Percentiles rank a stretch among this genome's conserved stretches.
These are phyloP conservation scores for Ricordea florida DNA, from an alignment of 92 coral and sea anemone species.

Conservation along the genomic window DNA sequence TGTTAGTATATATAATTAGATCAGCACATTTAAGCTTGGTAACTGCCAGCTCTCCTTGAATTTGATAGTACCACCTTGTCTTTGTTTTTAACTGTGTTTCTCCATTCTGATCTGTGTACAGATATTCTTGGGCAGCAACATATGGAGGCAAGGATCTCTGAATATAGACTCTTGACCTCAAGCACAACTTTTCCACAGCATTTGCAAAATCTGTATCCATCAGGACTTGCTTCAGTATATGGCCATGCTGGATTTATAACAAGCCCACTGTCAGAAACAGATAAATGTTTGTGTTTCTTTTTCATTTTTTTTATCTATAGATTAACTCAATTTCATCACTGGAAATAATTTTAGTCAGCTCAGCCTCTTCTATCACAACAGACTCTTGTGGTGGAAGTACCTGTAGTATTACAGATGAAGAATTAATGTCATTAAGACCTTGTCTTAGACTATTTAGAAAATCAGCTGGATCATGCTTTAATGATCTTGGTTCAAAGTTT, in stretches of 20 bases:
- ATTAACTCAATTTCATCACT: background rate
- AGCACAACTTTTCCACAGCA: constrained; percentile 37
- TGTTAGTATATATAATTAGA: constrained; percentile 13
- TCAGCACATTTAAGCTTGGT: constrained; percentile 9
- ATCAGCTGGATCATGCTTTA: constrained; percentile 17
- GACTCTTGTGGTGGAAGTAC: constrained; percentile 1
- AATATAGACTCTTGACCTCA: constrained; percentile 45
- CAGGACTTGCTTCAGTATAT: constrained; percentile 40
- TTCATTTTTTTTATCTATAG: background rate
- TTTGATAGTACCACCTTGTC: constrained; percentile 49
- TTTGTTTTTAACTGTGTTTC: constrained; percentile 15
- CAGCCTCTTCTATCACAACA: background rate
- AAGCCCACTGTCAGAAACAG: constrained; percentile 25
- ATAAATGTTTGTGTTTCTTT: background rate
- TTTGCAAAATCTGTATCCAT: constrained; percentile 7
- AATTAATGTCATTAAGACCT: constrained; percentile 37
- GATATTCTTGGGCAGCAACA: constrained; percentile 16
- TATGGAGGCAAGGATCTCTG: constrained; percentile 16
- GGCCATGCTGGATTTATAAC: constrained; percentile 15
- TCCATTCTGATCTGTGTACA: constrained; percentile 10
- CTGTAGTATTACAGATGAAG: constrained; percentile 33
- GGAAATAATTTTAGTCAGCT: no score
- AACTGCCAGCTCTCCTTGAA: constrained; percentile 15
- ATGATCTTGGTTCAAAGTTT: constrained; percentile 43
- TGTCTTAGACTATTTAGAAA: constrained; percentile 22